Evolutionary conservation across 2,888 invertebrate species (phyloP).

Genomic region (Apotomis turbidana): DNA sequence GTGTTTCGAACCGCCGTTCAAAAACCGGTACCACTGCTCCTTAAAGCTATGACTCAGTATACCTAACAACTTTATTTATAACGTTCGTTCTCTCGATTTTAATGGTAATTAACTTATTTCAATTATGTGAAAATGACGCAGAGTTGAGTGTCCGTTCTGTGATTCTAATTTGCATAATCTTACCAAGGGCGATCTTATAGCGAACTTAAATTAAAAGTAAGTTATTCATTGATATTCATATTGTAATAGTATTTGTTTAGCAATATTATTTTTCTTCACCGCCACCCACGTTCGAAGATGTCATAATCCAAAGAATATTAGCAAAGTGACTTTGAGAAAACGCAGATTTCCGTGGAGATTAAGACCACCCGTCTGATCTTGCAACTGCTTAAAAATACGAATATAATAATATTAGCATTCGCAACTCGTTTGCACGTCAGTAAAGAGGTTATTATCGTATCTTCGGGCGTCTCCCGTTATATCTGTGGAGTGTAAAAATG

Average conservation of each 20-base stretch:
- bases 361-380: slow-evolving; percentile 18
- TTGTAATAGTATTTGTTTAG: slow-evolving; percentile 9
- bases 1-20: slow-evolving; percentile 42
- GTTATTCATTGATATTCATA: slow-evolving; percentile 4
- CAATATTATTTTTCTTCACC: not conserved
- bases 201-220: not conserved
- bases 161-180: slow-evolving; percentile 24
- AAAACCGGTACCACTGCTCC: slow-evolving; percentile 51
- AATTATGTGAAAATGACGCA: slow-evolving; percentile 24
- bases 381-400: slow-evolving; percentile 1
- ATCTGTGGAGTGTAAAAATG: slow-evolving; percentile 13
- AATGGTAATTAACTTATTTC: slow-evolving; percentile 30
- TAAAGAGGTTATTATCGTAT: slow-evolving; percentile 8
- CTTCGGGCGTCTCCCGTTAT: not conserved
- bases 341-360: slow-evolving; percentile 3
- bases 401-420: slow-evolving; percentile 12
- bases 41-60: slow-evolving; percentile 62
- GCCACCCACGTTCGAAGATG: not conserved
- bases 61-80: slow-evolving; percentile 26
- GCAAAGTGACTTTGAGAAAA: slow-evolving; percentile 5
- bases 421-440: slow-evolving; percentile 9
- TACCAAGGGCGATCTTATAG: not conserved
- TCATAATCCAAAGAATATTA: slow-evolving; percentile 20
- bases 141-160: slow-evolving; percentile 28
- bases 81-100: slow-evolving; percentile 22